Base-by-base conservation (phyloP, 2,888 invertebrate species). In the Callinectes sapidus region DNA sequence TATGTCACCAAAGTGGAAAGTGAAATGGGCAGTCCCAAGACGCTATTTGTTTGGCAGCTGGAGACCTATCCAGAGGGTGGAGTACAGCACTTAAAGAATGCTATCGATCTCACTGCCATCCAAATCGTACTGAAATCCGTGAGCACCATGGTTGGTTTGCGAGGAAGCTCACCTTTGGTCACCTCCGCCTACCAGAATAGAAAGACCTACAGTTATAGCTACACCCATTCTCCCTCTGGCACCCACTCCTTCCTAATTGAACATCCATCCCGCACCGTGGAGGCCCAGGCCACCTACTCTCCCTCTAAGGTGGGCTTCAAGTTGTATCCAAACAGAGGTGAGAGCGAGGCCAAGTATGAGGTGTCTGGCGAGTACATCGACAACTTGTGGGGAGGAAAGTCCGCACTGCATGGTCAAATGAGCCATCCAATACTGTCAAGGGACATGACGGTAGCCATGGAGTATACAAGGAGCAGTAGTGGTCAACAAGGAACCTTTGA, bases 351-450 rank as follows among this genome's bases (percentile, higher is more conserved):
- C 77, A 92, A 90, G 54, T 92, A 92, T 42, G 88, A 89, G 66
- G 77, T 91, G 0, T 81, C 87, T 16, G 87, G 54, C 10, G 66
- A 48, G 28, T 71, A 66, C 91, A 48, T 71, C 42, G 32, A 90
- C 54, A 54, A 28, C 87, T 18, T 42, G 16, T 54, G 18, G 28
- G 71, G 77, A 55, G 39, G 81, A 18, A 54, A n/a, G 39, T 39
- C 90, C 39, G 55, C 0, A 28, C 61, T 81, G 23, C 61, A 90
- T 8, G 92, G 90, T n/a, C 88, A 48, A 16, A 35, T 91, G n/a
- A 92, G 88, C n/a, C 92, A 92, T 61, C 92, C 92, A 28, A 91
- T 39, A 35, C 66, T 90, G 23, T 28, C 35, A 39, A 90, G 42
- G 23, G 88, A 88, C 85, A 39, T 92, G 54, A 23, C n/a, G 32